Conservation (phyloP, 1,140 invertebrate genomes). For the Saccostrea echinata region DNA sequence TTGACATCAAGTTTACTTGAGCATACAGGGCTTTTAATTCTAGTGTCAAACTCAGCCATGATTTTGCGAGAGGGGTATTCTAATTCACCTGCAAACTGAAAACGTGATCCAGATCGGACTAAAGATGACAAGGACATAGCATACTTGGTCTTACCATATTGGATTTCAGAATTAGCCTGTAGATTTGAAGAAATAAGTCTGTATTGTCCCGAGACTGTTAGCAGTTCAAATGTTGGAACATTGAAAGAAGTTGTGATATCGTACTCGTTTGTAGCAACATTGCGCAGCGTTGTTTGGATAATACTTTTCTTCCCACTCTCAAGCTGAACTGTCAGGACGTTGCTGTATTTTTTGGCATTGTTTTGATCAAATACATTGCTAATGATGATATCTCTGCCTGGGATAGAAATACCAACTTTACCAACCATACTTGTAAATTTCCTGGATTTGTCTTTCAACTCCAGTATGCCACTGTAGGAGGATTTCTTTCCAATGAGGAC, state of each 20-base stretch:
- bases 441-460: conserved; percentile 48
- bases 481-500: conserved; percentile 47
- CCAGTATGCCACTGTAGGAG: conserved; percentile 22
- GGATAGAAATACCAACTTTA: conserved; percentile 32
- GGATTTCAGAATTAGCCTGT: neutral
- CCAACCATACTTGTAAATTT: conserved; percentile 17
- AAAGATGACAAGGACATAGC: conserved; percentile 18
- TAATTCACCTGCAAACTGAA: neutral
- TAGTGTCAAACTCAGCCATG: conserved; percentile 18
- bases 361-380: conserved; percentile 40
- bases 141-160: neutral
- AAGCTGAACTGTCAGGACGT: neutral
- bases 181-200: conserved; percentile 2
- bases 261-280: conserved; percentile 3
- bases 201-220: conserved; percentile 13
- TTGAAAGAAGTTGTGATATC: conserved; percentile 42
- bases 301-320: neutral
- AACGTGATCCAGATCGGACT: neutral
- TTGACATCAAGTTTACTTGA: conserved; percentile 25
- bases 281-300: neutral
- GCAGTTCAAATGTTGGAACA: neutral
- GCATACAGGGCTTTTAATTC: conserved; percentile 20
- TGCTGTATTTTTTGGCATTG: conserved; percentile 42
- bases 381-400: conserved; percentile 43
- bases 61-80: conserved; percentile 36